Conservation (phyloP, 1,140 invertebrate species). For the Aradophagus sp. region DNA sequence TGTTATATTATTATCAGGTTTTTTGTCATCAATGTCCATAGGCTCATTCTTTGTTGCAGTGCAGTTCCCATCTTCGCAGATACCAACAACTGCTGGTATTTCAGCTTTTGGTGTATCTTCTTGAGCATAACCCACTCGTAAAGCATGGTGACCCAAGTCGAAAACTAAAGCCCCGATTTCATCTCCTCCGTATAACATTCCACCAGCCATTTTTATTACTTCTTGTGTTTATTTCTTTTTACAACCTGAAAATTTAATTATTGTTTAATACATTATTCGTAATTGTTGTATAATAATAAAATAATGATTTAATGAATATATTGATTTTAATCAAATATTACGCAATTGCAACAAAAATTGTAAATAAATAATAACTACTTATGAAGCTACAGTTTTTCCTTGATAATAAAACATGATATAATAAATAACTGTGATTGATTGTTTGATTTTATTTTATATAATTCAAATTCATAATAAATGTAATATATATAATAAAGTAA, state of each 20-base stretch:
- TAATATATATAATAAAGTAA: too few relatives aligned
- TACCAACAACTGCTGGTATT: conserved; percentile 85
- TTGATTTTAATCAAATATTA: too few relatives aligned
- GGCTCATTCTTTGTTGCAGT: conserved; percentile 76
- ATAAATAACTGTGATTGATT: too few relatives aligned
- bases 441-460: too few relatives aligned
- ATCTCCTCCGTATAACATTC: conserved; percentile 91
- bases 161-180: conserved; percentile 98
- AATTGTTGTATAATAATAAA: too few relatives aligned
- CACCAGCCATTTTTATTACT: conserved; percentile 48
- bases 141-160: conserved; percentile 93
- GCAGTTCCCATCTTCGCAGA: conserved; percentile 78
- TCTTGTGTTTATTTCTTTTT: conserved; percentile 7
- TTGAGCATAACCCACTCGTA: conserved; percentile 90
- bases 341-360: too few relatives aligned
- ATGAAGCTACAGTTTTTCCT: too few relatives aligned
- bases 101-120: conserved; percentile 92
- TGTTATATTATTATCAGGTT: conserved; percentile 73
- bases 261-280: too few relatives aligned
- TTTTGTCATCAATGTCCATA: conserved; percentile 79
- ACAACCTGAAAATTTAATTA: conserved; percentile 7
- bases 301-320: too few relatives aligned
- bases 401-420: too few relatives aligned
- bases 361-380: too few relatives aligned
- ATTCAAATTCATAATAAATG: too few relatives aligned